phyloP scores from a whole-genome alignment of 2,888 invertebrate species.

The Mythimna pallens region DNA sequence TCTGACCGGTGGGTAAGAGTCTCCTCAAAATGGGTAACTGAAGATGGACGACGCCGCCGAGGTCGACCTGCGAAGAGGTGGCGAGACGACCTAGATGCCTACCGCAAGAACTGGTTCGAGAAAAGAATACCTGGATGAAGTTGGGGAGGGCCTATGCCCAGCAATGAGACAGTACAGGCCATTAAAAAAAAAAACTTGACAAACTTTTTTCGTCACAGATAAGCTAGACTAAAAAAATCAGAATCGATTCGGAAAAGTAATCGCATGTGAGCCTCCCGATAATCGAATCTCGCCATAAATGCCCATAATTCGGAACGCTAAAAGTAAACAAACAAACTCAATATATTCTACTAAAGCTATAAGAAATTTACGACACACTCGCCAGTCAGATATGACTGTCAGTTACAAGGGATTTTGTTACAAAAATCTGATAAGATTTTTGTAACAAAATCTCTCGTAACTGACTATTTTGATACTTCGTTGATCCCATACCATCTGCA shows the following conservation, averaged over 20 bases:
- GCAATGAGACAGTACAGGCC: no score
- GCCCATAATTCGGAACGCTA: constrained; percentile 28
- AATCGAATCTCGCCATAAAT: constrained; percentile 50
- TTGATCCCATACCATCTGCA: constrained; percentile 28
- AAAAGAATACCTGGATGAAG: no score
- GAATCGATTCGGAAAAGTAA: constrained; percentile 15
- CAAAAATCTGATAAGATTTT: no score
- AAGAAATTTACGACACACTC: constrained; percentile 29
- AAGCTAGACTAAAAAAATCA: background rate
- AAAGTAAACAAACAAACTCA: constrained; percentile 38
- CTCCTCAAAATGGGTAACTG: no score
- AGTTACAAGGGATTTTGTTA: no score
- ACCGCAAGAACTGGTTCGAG: no score
- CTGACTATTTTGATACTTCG: constrained; percentile 39
- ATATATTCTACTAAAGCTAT: constrained; percentile 6
- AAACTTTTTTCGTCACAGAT: background rate
- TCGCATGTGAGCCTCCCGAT: constrained; percentile 24
- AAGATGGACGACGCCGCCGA: no score
- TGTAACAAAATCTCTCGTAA: constrained; percentile 43
- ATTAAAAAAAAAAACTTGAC: no score
- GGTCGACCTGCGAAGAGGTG: no score
- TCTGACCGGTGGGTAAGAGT: no score
- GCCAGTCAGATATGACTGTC: constrained; percentile 16
- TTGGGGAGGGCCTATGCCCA: no score
- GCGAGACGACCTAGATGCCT: no score